Evolutionary conservation across 2,888 invertebrate species (phyloP).

Genomic region (Drosophila cognata): DNA sequence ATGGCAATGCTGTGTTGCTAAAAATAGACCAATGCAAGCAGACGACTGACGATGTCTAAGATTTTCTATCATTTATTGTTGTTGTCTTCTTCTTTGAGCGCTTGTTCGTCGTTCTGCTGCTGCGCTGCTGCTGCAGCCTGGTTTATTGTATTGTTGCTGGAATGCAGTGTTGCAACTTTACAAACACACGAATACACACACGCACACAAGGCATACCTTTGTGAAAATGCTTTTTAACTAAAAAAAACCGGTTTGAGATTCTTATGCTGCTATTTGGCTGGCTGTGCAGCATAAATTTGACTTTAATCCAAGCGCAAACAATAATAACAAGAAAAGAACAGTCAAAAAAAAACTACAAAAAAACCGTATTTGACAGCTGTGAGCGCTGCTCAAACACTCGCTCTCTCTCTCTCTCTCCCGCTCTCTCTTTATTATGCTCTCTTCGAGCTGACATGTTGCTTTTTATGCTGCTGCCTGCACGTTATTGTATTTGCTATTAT

Average conservation of each 20-base stretch:
- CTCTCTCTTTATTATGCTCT: conserved; percentile 15
- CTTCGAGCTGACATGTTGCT: conserved; percentile 62
- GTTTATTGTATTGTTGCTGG: conserved; percentile 56
- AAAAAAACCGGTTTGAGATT: conserved; percentile 69
- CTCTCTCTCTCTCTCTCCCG: conserved; percentile 7
- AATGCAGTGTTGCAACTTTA: conserved; percentile 80
- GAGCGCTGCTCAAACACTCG: conserved; percentile 10
- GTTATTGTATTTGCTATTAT: conserved; percentile 49
- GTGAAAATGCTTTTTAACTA: conserved; percentile 69
- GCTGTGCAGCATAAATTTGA: conserved; percentile 57
- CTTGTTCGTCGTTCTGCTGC: conserved; percentile 33
- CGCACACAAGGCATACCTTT: conserved; percentile 49
- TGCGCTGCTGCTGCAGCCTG: conserved; percentile 26
- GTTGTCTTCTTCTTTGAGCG: conserved; percentile 29
- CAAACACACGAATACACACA: conserved; percentile 4
- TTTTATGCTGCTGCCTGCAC: conserved; percentile 49
- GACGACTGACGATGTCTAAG: conserved; percentile 60
- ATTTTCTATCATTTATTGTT: conserved; percentile 74
- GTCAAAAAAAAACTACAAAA: conserved; percentile 5
- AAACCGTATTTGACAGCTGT: conserved; percentile 69
- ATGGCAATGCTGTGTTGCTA: conserved; percentile 73
- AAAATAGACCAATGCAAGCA: conserved; percentile 73
- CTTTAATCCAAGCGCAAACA: conserved; percentile 40
- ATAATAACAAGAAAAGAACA: conserved; percentile 22
- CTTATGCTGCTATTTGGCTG: conserved; percentile 56